Evolutionary conservation across 2,888 invertebrate species (phyloP).

Genomic region (Hemaris fuciformis): DNA sequence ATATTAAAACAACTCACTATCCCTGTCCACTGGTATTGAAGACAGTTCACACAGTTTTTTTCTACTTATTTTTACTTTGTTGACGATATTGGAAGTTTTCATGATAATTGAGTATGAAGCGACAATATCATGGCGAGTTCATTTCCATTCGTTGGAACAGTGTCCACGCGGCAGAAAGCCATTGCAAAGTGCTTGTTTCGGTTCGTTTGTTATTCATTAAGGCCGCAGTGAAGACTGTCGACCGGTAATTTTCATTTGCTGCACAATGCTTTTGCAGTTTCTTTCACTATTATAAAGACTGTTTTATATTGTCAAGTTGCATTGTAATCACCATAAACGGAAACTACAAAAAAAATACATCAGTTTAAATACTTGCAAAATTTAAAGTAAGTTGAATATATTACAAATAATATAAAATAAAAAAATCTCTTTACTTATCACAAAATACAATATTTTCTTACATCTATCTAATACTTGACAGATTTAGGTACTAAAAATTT

Average conservation of each 20-base stretch:
- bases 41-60: too few relatives aligned
- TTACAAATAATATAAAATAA: too few relatives aligned
- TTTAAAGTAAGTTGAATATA: too few relatives aligned
- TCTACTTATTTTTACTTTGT: too few relatives aligned
- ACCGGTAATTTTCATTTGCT: slow-evolving; percentile 36
- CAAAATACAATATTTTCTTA: too few relatives aligned
- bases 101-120: background rate
- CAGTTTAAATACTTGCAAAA: too few relatives aligned
- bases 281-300: background rate
- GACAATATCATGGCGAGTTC: background rate
- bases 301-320: background rate
- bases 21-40: too few relatives aligned
- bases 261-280: slow-evolving; percentile 15
- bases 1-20: too few relatives aligned
- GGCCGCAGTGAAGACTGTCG: slow-evolving; percentile 35
- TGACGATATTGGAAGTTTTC: too few relatives aligned
- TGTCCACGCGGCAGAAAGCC: slow-evolving; percentile 25
- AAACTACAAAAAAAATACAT: background rate
- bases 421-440: too few relatives aligned
- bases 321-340: background rate
- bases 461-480: too few relatives aligned
- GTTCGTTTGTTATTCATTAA: slow-evolving; percentile 55
- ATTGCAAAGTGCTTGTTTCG: slow-evolving; percentile 37
- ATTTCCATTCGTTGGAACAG: slow-evolving; percentile 22
- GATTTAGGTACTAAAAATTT: too few relatives aligned